Conservation (phyloP, 2,113 vertebrate species). For the Hyla sarda region DNA sequence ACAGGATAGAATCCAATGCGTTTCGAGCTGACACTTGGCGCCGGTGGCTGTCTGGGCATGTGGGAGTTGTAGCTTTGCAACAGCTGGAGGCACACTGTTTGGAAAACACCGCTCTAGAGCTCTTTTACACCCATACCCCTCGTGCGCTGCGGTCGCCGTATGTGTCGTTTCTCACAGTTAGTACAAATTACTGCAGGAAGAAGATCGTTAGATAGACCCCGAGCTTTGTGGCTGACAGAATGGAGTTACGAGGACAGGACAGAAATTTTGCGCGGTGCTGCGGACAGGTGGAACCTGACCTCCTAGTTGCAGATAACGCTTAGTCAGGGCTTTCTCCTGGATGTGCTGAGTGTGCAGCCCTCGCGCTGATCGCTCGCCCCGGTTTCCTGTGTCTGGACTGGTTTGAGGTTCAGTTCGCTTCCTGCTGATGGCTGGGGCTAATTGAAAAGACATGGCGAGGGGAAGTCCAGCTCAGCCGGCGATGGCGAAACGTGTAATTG, state of each 20-base stretch:
- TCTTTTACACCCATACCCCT: neutral
- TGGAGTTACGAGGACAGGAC: conserved; percentile 2
- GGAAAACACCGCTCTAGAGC: no score
- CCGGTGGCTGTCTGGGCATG: no score
- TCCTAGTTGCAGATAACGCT: conserved; percentile 59
- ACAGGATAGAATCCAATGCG: no score
- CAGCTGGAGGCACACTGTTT: no score
- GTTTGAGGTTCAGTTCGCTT: conserved; percentile 77
- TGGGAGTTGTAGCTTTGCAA: no score
- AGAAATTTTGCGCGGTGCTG: conserved; percentile 7
- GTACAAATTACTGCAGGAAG: no score
- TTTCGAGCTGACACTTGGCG: no score
- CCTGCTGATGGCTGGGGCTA: conserved; percentile 76
- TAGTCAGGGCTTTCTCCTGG: conserved; percentile 56
- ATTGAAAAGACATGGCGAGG: conserved; percentile 79
- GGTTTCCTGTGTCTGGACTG: conserved; percentile 79
- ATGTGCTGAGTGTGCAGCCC: conserved; percentile 67
- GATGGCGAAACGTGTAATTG: conserved; percentile 37
- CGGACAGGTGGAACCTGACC: conserved; percentile 59
- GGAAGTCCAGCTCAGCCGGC: conserved; percentile 68
- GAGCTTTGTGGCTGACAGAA: conserved; percentile 6
- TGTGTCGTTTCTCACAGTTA: neutral
- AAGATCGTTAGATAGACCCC: conserved; percentile 1
- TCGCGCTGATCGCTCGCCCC: conserved; percentile 70
- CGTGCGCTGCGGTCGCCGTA: neutral